These are phyloP conservation scores for Sitta carolinensis DNA, from an alignment of 2,797 vertebrate genomes.

Conservation along the genomic window DNA sequence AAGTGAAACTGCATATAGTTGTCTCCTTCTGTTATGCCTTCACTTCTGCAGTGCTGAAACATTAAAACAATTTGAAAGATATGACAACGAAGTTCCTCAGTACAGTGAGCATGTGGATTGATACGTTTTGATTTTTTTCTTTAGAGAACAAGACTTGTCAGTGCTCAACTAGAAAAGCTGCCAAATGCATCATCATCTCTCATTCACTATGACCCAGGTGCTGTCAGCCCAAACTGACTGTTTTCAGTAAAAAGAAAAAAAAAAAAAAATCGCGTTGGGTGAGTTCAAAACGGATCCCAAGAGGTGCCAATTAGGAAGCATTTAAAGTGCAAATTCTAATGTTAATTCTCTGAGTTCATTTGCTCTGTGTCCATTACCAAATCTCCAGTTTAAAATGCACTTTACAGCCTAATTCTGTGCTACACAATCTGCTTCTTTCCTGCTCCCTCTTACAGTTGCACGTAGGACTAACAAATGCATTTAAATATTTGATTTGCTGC, in stretches of 20 bases:
- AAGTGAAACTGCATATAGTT: conserved; percentile 60
- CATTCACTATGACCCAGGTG: conserved; percentile 68
- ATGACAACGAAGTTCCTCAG: conserved; percentile 65
- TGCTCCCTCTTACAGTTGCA: not conserved
- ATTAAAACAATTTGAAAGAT: conserved; percentile 66
- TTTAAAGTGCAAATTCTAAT: conserved; percentile 53
- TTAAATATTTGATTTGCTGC: conserved; percentile 66
- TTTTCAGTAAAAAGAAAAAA: conserved; percentile 59
- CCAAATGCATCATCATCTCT: conserved; percentile 55
- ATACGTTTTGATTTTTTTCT: conserved; percentile 70
- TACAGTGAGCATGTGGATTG: conserved; percentile 63
- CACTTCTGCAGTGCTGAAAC: conserved; percentile 18
- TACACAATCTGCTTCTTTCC: not conserved
- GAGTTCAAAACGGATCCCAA: conserved; percentile 52
- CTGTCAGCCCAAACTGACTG: conserved; percentile 63
- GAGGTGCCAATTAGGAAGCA: conserved; percentile 58
- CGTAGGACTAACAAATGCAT: conserved; percentile 55
- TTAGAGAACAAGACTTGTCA: conserved; percentile 67
- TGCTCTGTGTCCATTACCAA: not conserved
- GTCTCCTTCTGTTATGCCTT: conserved; percentile 66
- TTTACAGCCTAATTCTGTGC: not conserved
- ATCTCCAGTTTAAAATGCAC: not conserved
- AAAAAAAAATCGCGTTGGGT: conserved; percentile 16
- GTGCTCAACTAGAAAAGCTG: conserved; percentile 62
- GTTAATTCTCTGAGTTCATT: conserved; percentile 54